Percentiles rank a stretch among this genome's conserved stretches.
Conservation (phyloP, 2,888 invertebrate species). For the Kryphioiulus occultus region DNA sequence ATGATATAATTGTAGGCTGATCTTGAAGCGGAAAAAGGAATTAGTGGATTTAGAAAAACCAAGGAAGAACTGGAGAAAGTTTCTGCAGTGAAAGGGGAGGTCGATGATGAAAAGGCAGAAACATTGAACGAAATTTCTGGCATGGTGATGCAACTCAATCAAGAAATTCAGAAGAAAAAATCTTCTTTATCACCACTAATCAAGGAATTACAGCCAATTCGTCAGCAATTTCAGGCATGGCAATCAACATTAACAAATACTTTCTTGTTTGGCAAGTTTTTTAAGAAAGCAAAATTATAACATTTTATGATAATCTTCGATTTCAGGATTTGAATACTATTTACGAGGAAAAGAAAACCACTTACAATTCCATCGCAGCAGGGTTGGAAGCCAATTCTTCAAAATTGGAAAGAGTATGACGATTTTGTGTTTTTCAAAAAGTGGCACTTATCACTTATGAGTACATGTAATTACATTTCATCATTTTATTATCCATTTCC, state of each 20-base stretch:
- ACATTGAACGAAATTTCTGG: slow-evolving; percentile 67
- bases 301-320: neutral
- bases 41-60: slow-evolving; percentile 66
- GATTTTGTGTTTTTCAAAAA: neutral
- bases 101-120: slow-evolving; percentile 66
- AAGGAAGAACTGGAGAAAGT: slow-evolving; percentile 69
- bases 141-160: slow-evolving; percentile 65
- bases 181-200: slow-evolving; percentile 69
- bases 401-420: slow-evolving; percentile 66
- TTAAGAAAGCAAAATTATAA: neutral
- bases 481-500: neutral
- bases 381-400: slow-evolving; percentile 67
- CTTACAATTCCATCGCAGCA: slow-evolving; percentile 73
- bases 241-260: neutral
- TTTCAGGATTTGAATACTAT: slow-evolving; percentile 70
- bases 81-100: slow-evolving; percentile 66
- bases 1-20: neutral
- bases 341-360: slow-evolving; percentile 73
- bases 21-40: slow-evolving; percentile 61
- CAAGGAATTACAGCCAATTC: slow-evolving; percentile 71
- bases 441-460: no score
- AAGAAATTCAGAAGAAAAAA: slow-evolving; percentile 71
- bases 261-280: neutral
- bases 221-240: slow-evolving; percentile 68
- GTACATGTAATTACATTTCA: no score